Evolutionary conservation across 1,140 invertebrate genomes (phyloP).

Genomic region (Apis dorsata): DNA sequence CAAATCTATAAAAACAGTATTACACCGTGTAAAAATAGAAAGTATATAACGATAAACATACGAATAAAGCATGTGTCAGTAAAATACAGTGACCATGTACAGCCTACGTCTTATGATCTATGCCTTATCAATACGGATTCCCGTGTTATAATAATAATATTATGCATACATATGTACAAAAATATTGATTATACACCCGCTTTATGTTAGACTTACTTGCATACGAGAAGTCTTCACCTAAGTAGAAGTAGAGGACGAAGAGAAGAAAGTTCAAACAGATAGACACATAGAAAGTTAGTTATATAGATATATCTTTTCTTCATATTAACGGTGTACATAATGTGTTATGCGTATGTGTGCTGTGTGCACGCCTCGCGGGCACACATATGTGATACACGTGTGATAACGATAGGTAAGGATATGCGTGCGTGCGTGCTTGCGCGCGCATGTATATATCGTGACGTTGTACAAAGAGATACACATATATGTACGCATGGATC

Average conservation of each 20-base stretch:
- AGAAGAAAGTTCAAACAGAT: constrained; percentile 76
- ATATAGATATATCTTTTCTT: constrained; percentile 46
- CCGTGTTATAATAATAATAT: constrained; percentile 34
- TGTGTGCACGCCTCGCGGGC: not conserved
- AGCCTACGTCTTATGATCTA: constrained; percentile 38
- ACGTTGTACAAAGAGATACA: constrained; percentile 7
- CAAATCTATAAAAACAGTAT: not conserved
- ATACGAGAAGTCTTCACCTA: constrained; percentile 80
- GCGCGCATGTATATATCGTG: not conserved
- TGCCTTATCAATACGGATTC: constrained; percentile 30
- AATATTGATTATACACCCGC: constrained; percentile 53
- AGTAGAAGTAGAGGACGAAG: constrained; percentile 76
- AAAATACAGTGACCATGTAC: constrained; percentile 45
- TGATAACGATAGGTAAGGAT: not conserved
- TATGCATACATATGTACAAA: constrained; percentile 45
- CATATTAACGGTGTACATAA: constrained; percentile 31
- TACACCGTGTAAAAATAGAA: no score
- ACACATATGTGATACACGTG: not conserved
- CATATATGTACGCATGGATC: constrained; percentile 31
- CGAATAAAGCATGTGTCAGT: constrained; percentile 62
- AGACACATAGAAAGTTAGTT: constrained; percentile 78
- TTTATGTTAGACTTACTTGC: constrained; percentile 75
- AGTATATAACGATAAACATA: constrained; percentile 4
- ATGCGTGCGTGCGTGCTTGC: constrained; percentile 6
- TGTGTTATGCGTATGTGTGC: not conserved